These are phyloP conservation scores for Choloepus hoffmanni DNA, from an alignment of 2,113 vertebrate species.

Conservation along the genomic window DNA sequence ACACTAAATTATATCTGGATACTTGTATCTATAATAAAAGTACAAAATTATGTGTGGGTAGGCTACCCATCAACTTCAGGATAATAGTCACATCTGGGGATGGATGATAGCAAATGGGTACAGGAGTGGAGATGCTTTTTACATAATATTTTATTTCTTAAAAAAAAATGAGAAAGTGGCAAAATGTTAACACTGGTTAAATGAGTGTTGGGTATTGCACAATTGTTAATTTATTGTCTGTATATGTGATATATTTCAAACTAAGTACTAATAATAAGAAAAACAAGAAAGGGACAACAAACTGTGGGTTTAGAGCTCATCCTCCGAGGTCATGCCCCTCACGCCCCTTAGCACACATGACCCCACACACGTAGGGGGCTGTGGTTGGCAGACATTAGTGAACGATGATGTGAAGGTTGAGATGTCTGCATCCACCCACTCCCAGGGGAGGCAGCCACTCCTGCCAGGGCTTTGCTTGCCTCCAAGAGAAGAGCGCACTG, in stretches of 20 bases:
- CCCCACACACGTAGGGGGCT: background rate
- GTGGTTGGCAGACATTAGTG: too few relatives aligned
- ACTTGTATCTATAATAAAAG: background rate
- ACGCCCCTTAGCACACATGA: background rate
- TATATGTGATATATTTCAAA: background rate
- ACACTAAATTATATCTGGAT: background rate
- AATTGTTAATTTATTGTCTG: background rate
- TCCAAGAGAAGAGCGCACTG: background rate
- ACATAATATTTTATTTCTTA: background rate
- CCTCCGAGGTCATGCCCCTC: background rate
- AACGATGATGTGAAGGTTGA: background rate
- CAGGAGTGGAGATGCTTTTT: background rate
- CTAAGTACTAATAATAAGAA: background rate
- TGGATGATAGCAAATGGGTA: background rate
- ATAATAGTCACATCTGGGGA: background rate
- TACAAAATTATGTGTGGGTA: background rate
- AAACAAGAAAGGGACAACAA: conserved; percentile 4
- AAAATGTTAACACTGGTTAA: background rate
- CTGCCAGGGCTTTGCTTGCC: background rate
- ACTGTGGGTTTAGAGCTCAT: background rate
- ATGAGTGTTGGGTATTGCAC: background rate
- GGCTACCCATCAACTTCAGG: background rate
- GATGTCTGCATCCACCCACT: background rate
- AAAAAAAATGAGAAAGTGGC: background rate
- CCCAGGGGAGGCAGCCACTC: background rate